Evolutionary conservation across 1,140 invertebrate species (phyloP).

Genomic region (Capitella teleta): DNA sequence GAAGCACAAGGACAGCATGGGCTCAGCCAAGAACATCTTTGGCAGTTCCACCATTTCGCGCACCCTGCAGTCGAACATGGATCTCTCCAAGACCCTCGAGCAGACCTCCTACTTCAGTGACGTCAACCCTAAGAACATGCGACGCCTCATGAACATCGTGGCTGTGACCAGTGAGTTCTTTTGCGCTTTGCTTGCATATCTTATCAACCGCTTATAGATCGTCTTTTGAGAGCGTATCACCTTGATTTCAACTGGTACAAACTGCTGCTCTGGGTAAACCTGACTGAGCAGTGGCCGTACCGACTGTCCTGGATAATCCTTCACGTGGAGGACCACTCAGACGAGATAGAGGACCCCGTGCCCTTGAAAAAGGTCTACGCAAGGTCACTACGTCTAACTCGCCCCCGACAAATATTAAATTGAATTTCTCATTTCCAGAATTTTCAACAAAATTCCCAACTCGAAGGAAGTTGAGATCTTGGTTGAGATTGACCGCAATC

Average conservation of each 20-base stretch:
- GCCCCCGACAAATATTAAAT: no score
- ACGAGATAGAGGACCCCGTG: constrained; percentile 70
- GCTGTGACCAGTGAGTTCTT: constrained; percentile 70
- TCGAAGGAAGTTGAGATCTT: constrained; percentile 78
- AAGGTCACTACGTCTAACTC: constrained; percentile 53
- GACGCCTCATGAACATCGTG: constrained; percentile 91
- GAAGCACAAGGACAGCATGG: no score
- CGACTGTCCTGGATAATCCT: constrained; percentile 93
- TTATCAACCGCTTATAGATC: constrained; percentile 45
- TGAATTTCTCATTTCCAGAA: constrained; percentile 22
- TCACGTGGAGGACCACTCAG: constrained; percentile 79
- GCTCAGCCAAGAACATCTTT: no score
- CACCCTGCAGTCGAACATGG: constrained; percentile 24
- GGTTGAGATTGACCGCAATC: constrained; percentile 82
- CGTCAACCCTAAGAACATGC: constrained; percentile 92
- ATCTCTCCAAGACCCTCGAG: constrained; percentile 29
- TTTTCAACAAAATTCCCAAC: constrained; percentile 60
- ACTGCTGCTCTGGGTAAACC: constrained; percentile 91
- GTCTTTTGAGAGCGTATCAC: constrained; percentile 92
- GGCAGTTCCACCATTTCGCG: constrained; percentile 2
- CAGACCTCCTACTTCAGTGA: constrained; percentile 51
- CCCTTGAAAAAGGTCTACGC: constrained; percentile 82
- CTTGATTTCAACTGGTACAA: constrained; percentile 99
- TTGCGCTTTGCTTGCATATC: not conserved
- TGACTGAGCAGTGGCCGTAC: constrained; percentile 98